These are phyloP conservation scores for Poeciliopsis turrubarensis DNA, from an alignment of 2,113 vertebrate species.

Conservation along the genomic window DNA sequence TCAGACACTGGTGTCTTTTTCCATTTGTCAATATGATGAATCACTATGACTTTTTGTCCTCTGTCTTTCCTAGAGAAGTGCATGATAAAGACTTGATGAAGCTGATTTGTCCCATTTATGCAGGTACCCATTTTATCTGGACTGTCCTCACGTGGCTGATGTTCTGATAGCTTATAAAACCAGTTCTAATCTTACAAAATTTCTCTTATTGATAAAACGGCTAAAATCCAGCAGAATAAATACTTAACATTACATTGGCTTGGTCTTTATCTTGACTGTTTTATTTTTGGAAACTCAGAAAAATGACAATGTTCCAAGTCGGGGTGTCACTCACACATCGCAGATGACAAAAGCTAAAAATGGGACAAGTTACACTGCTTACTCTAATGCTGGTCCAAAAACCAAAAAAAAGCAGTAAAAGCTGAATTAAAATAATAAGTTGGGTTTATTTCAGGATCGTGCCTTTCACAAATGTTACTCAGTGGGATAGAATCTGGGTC, in stretches of 20 bases:
- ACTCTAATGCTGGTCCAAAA: too few species aligned
- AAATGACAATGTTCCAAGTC: too few species aligned
- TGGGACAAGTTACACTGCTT: too few species aligned
- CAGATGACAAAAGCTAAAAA: too few species aligned
- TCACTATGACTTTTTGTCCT: neutral
- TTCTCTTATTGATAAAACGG: neutral
- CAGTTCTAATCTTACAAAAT: too few species aligned
- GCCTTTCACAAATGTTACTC: too few species aligned
- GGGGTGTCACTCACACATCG: too few species aligned
- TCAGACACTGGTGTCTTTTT: slow-evolving; percentile 36
- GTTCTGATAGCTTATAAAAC: slow-evolving; percentile 16
- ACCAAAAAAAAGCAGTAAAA: too few species aligned
- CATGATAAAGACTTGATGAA: slow-evolving; percentile 42
- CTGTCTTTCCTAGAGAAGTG: slow-evolving; percentile 7
- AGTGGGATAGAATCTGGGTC: too few species aligned
- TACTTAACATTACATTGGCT: neutral
- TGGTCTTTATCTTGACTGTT: neutral
- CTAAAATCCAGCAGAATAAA: neutral
- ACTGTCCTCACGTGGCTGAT: neutral
- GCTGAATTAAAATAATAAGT: too few species aligned
- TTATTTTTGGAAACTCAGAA: too few species aligned
- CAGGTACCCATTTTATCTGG: neutral
- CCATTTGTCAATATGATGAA: slow-evolving; percentile 33
- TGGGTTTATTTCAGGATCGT: too few species aligned
- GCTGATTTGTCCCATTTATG: neutral